phyloP scores from a whole-genome alignment of 2,797 vertebrate species.

The Acanthiza pusilla region DNA sequence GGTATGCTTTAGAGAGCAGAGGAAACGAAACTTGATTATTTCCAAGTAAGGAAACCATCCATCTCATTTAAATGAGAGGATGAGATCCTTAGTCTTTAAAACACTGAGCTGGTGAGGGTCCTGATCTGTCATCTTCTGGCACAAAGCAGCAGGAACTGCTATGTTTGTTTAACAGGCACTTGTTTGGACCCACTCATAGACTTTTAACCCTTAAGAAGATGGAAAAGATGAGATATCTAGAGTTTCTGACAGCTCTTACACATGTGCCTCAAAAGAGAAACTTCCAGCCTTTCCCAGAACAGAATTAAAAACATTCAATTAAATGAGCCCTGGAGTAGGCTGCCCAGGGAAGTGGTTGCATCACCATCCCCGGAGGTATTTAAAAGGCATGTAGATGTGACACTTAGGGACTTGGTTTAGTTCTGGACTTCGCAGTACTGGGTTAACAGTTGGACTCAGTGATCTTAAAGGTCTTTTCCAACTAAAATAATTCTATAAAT shows the following conservation, averaged over 20 bases:
- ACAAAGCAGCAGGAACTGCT: background rate
- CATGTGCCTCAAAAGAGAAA: background rate
- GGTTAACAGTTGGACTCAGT: fast-evolving
- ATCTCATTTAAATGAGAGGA: no score
- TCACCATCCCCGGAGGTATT: background rate
- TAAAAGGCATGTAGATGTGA: background rate
- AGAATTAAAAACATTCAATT: background rate
- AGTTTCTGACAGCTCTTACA: background rate
- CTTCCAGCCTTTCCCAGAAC: background rate
- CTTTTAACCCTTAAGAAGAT: background rate
- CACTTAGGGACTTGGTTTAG: background rate
- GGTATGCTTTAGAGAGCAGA: background rate
- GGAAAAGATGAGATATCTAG: background rate
- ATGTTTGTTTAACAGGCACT: background rate
- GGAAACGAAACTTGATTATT: background rate
- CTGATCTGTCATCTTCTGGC: background rate
- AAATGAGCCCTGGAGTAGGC: background rate
- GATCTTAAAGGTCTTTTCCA: background rate
- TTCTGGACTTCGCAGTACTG: background rate
- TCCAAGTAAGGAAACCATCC: background rate
- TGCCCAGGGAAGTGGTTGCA: background rate
- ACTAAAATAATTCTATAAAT: background rate
- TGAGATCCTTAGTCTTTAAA: background rate
- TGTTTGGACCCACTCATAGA: background rate
- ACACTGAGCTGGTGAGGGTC: background rate